These are phyloP conservation scores for Oceanites oceanicus DNA, from an alignment of 2,113 vertebrate genomes.

Conservation along the genomic window DNA sequence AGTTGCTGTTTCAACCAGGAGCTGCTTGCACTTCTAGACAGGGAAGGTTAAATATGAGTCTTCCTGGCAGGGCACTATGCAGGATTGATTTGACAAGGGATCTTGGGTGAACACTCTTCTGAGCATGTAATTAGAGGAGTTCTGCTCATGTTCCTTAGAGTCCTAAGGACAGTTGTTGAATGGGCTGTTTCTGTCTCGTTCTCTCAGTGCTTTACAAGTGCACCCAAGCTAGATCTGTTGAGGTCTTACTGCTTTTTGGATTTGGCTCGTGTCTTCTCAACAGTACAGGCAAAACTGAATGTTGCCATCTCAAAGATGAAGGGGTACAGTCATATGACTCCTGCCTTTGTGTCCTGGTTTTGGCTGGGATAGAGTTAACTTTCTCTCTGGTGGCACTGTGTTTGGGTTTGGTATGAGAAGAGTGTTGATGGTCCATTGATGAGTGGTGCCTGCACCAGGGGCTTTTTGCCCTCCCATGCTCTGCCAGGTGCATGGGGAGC, in stretches of 20 bases:
- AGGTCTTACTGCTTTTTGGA: neutral
- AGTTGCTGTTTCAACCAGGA: neutral
- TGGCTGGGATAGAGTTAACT: too few species aligned
- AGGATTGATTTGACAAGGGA: rapidly evolving
- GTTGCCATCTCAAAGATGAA: neutral
- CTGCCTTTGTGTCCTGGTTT: neutral
- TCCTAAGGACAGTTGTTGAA: neutral
- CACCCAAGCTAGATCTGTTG: neutral
- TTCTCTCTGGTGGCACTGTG: too few species aligned
- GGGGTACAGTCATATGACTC: rapidly evolving
- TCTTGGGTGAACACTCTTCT: neutral
- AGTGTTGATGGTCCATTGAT: too few species aligned
- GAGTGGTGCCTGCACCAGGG: too few species aligned
- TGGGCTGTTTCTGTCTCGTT: rapidly evolving
- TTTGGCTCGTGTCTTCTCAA: neutral
- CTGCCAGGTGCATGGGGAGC: too few species aligned
- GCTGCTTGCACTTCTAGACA: neutral
- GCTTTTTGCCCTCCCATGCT: too few species aligned
- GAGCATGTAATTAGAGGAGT: neutral
- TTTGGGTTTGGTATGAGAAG: too few species aligned
- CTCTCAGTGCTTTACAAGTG: neutral
- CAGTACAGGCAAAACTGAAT: neutral
- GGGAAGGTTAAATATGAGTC: neutral
- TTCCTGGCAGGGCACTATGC: neutral
- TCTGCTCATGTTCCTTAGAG: neutral